A percentile compares a stretch with the other conserved stretches of the same genome.
Evolutionary conservation across 1,140 invertebrate genomes (phyloP).

Genomic region (Ylistrum balloti): DNA sequence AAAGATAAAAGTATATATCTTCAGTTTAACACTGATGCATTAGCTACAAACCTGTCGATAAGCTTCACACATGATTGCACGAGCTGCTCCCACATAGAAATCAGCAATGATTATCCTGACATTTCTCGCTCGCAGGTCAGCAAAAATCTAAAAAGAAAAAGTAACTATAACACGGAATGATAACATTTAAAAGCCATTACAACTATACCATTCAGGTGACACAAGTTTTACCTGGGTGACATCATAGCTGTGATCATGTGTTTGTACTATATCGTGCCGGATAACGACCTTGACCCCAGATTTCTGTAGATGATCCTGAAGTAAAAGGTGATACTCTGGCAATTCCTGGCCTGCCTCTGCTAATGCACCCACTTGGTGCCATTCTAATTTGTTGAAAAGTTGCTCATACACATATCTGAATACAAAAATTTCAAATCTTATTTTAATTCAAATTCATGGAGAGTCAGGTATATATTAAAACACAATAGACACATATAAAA

Average conservation of each 20-base stretch:
- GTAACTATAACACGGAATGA: too few relatives aligned
- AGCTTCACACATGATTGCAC: slow-evolving; percentile 90
- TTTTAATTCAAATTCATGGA: too few relatives aligned
- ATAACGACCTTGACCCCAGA: slow-evolving; percentile 87
- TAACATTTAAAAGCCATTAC: too few relatives aligned
- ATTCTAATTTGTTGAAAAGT: slow-evolving; percentile 87
- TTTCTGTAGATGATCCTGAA: slow-evolving; percentile 85
- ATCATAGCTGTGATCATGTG: slow-evolving; percentile 62
- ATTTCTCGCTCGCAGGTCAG: slow-evolving; percentile 87
- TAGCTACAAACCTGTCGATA: slow-evolving; percentile 85
- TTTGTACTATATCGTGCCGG: slow-evolving; percentile 87
- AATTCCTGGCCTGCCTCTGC: slow-evolving; percentile 92
- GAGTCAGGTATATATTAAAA: too few relatives aligned
- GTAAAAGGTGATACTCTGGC: slow-evolving; percentile 89
- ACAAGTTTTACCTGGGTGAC: slow-evolving; percentile 66
- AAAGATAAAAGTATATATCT: too few relatives aligned
- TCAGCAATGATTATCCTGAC: slow-evolving; percentile 91
- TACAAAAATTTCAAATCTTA: too few relatives aligned
- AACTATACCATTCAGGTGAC: too few relatives aligned
- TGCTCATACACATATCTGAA: slow-evolving; percentile 87
- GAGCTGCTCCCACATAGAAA: slow-evolving; percentile 87
- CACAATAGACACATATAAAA: too few relatives aligned
- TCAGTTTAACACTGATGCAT: too few relatives aligned
- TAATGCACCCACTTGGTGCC: slow-evolving; percentile 89
- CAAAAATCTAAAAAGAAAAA: slow-evolving; percentile 85